Percentiles rank a stretch among this genome's conserved stretches.
phyloP scores from a whole-genome alignment of 2,113 vertebrate genomes.

The Pungitius pungitius region DNA sequence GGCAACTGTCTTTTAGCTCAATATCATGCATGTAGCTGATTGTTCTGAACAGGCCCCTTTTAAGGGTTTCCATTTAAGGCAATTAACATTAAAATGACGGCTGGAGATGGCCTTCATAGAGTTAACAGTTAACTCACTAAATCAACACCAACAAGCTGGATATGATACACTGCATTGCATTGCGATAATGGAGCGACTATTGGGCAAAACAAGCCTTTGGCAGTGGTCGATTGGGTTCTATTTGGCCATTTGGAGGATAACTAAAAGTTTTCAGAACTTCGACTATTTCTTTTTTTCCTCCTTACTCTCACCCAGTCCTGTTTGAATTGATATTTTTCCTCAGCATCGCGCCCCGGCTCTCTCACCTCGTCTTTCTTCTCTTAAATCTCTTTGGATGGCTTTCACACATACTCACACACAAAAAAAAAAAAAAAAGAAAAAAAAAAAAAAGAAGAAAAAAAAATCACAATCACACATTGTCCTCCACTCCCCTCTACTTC shows the following conservation, averaged over 20 bases:
- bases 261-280: slow-evolving; percentile 30
- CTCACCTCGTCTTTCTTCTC: slow-evolving; percentile 6
- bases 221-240: slow-evolving; percentile 33
- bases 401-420: slow-evolving; percentile 26
- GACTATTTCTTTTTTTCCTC: neutral
- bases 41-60: neutral
- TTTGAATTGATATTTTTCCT: slow-evolving; percentile 22
- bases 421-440: too few relatives aligned
- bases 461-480: slow-evolving; percentile 40
- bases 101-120: neutral
- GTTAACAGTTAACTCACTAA: neutral
- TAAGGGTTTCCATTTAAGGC: neutral
- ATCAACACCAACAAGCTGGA: neutral
- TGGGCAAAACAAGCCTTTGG: slow-evolving; percentile 4
- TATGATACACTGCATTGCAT: neutral
- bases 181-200: neutral
- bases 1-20: neutral
- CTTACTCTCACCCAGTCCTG: neutral
- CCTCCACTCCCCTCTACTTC: slow-evolving; percentile 18
- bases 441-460: too few relatives aligned
- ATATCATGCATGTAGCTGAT: neutral
- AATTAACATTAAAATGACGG: neutral
- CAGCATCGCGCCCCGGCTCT: slow-evolving; percentile 12
- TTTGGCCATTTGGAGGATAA: slow-evolving; percentile 32
- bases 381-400: slow-evolving; percentile 27